Evolutionary conservation across 2,113 vertebrate species (phyloP).

Genomic region (Pelvicachromis taeniatus): DNA sequence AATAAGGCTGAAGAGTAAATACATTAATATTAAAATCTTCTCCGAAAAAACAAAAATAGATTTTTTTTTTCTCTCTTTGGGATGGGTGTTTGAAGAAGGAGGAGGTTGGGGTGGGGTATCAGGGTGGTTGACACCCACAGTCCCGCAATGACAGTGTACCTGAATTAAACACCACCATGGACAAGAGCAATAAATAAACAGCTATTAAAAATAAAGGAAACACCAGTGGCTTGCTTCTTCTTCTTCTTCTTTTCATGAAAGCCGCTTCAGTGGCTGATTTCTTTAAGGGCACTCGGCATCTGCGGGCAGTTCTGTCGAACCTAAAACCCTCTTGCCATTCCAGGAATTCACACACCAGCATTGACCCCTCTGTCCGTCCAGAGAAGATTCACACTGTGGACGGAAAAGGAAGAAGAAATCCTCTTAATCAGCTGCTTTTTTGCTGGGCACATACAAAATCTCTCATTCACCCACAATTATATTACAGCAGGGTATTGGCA

Average conservation of each 20-base stretch:
- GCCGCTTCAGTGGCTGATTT: slow-evolving; percentile 46
- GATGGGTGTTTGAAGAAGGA: slow-evolving; percentile 30
- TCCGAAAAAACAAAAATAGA: slow-evolving; percentile 69
- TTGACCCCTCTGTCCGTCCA: slow-evolving; percentile 82
- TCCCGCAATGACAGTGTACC: slow-evolving; percentile 75
- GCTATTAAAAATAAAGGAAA: slow-evolving; percentile 43
- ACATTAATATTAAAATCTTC: slow-evolving; percentile 71
- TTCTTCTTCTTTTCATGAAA: neutral
- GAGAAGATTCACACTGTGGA: slow-evolving; percentile 88
- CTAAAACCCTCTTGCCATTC: slow-evolving; percentile 84
- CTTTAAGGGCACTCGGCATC: slow-evolving; percentile 82
- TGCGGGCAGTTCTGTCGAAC: slow-evolving; percentile 72
- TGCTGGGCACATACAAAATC: neutral
- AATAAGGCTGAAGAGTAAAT: slow-evolving; percentile 75
- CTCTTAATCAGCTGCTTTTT: neutral
- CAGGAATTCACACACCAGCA: slow-evolving; percentile 94
- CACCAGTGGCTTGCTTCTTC: slow-evolving; percentile 62
- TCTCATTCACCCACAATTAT: neutral
- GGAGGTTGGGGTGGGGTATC: neutral
- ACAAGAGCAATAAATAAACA: slow-evolving; percentile 77
- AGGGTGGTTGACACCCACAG: slow-evolving; percentile 33
- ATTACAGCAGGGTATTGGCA: neutral
- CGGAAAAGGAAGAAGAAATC: neutral
- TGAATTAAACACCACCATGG: slow-evolving; percentile 74
- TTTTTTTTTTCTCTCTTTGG: slow-evolving; percentile 62